Base-by-base conservation (phyloP, 2,113 vertebrate genomes). In the Chionis minor region DNA sequence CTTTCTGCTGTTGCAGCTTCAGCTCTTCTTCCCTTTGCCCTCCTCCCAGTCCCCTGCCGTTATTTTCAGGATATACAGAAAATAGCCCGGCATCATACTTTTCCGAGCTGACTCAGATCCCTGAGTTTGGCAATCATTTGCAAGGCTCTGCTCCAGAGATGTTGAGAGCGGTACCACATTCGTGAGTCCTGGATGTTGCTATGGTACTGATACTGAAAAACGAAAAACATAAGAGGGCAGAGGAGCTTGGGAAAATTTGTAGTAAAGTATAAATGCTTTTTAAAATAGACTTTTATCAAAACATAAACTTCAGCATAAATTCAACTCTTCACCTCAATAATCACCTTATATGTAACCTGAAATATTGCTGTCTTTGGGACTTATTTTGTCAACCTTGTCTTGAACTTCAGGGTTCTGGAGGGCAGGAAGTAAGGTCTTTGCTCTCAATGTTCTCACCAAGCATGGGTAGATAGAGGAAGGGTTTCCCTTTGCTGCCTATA, bases 221-320 rank as follows among this genome's bases (percentile, higher is more conserved):
- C 1, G 30, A 94, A 96, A 96, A 97, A 96, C 67, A 94, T 69
- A 75, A 93, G 82, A 84, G 95, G 95, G 80, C 94, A 97, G 91
- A 90, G 89, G 72, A 95, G 94, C 96, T 97, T 97, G 97, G 94
- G 97, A 96, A 97, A 97, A 93, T 54, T 54, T 83, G 75, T 77
- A 75, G 69, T 82, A 61, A 52, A 85, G n/a, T 67, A 90, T 56
- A 91, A 94, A 92, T 88, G 56, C 71, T 56, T 95, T 96, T 86
- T 72, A 89, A 96, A 97, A 97, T 94, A 97, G 74, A 86, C 87
- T 90, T 94, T 93, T 91, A 86, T 96, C 90, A 96, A 96, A 97
- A 95, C 72, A 95, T 75, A 79, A 96, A 95, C 77, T 94, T 96
- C 19, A 82, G 42, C 86, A 91, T 94, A 85, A 90, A 85, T 92